These are phyloP conservation scores for Solen grandis DNA, from an alignment of 1,140 invertebrate species.

Conservation along the genomic window DNA sequence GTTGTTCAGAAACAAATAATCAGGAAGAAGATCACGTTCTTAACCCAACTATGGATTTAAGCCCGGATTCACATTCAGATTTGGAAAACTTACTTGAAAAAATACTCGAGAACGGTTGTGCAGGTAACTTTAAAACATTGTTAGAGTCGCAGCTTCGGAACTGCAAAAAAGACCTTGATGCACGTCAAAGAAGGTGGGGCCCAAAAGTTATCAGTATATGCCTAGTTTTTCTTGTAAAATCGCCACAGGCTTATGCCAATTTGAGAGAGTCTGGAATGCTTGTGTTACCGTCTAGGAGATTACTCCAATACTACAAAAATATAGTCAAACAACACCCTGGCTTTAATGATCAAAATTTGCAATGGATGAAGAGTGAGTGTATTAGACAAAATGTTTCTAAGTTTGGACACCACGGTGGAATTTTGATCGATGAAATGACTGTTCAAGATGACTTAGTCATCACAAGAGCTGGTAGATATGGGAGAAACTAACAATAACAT, in stretches of 20 bases:
- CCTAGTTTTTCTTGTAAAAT: slow-evolving; percentile 20
- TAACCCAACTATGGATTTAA: too few relatives aligned
- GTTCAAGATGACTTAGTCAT: too few relatives aligned
- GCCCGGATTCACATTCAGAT: background rate
- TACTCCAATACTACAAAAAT: too few relatives aligned
- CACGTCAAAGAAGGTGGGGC: slow-evolving; percentile 40
- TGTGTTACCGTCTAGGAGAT: too few relatives aligned
- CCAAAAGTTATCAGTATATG: slow-evolving; percentile 39
- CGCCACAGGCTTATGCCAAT: slow-evolving; percentile 36
- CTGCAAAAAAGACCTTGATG: slow-evolving; percentile 7
- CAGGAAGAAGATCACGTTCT: too few relatives aligned
- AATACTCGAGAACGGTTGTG: background rate
- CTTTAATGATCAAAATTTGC: slow-evolving; percentile 30
- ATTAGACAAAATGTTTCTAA: slow-evolving; percentile 18
- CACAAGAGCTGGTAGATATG: too few relatives aligned
- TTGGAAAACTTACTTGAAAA: background rate
- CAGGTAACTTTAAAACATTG: too few relatives aligned
- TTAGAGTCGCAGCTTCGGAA: too few relatives aligned
- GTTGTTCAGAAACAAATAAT: too few relatives aligned
- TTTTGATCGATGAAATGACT: slow-evolving; percentile 51
- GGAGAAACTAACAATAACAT: too few relatives aligned
- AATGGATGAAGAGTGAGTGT: slow-evolving; percentile 44
- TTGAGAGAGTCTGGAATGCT: too few relatives aligned
- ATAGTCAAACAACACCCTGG: too few relatives aligned
- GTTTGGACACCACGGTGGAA: slow-evolving; percentile 37